Percentiles rank a stretch among this genome's conserved stretches.
Conservation (phyloP, 35 echinoderm and acorn worm species). For the Amphiura filiformis region DNA sequence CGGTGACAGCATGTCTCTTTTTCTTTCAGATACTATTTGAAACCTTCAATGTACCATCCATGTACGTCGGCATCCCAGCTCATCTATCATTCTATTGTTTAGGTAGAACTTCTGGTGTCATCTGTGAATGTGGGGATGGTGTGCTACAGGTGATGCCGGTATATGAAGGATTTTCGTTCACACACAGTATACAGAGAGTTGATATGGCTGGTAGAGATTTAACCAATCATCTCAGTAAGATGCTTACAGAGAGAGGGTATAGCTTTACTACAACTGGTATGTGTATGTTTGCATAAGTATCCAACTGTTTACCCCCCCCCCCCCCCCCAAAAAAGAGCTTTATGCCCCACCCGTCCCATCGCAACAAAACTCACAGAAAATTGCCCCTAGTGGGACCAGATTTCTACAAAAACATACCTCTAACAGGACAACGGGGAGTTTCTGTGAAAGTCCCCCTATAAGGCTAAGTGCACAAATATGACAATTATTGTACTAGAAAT, state of each 20-base stretch:
- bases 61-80: conserved; percentile 31
- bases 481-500: too few species aligned
- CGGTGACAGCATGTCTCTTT: neutral
- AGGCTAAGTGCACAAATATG: too few species aligned
- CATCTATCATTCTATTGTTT: conserved; percentile 27
- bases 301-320: neutral
- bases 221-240: conserved; percentile 7
- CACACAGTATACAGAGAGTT: neutral
- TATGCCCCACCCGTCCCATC: too few species aligned
- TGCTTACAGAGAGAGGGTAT: conserved; percentile 5
- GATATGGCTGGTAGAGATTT: conserved; percentile 28
- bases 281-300: too few species aligned
- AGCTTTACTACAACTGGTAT: conserved; percentile 11
- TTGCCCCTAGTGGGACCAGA: too few species aligned
- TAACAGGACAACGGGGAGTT: too few species aligned
- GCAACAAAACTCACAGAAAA: too few species aligned
- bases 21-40: conserved; percentile 37
- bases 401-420: too few species aligned
- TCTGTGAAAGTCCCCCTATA: too few species aligned
- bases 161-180: neutral
- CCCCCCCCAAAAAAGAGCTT: too few species aligned
- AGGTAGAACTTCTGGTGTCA: conserved; percentile 33
- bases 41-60: conserved; percentile 21
- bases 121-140: conserved; percentile 16
- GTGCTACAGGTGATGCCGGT: conserved; percentile 31